These are phyloP conservation scores for Apamea sordens DNA, from an alignment of 2,888 invertebrate genomes.

Conservation along the genomic window DNA sequence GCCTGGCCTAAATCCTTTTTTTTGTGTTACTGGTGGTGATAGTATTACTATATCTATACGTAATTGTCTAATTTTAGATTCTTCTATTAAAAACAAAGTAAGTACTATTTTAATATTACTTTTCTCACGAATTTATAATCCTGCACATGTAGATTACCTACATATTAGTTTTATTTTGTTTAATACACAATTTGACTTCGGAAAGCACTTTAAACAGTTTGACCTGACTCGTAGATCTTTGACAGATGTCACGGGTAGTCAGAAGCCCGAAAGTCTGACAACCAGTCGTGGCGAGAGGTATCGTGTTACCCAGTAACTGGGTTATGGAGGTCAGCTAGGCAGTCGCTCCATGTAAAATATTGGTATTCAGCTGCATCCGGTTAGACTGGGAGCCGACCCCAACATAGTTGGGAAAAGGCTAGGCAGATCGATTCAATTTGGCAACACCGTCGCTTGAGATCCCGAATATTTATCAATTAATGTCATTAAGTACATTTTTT, in stretches of 20 bases:
- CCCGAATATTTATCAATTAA: slow-evolving; percentile 35
- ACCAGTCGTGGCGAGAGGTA: neutral
- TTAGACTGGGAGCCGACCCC: neutral
- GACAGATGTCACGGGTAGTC: neutral
- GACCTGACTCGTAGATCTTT: neutral
- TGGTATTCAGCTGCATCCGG: neutral
- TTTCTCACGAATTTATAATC: neutral
- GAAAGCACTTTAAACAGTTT: neutral
- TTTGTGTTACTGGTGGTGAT: slow-evolving; percentile 29
- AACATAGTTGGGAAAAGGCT: neutral
- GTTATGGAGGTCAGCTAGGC: neutral
- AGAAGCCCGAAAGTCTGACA: neutral
- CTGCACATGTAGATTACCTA: slow-evolving; percentile 28
- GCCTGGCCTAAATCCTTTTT: neutral
- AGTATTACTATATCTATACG: neutral
- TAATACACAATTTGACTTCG: neutral
- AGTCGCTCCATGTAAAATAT: neutral
- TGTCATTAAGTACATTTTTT: neutral
- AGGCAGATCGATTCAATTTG: neutral
- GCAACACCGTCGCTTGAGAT: slow-evolving; percentile 48
- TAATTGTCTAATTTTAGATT: slow-evolving; percentile 26
- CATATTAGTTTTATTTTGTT: neutral
- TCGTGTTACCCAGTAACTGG: neutral
- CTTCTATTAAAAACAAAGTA: slow-evolving; percentile 43
- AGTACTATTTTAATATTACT: slow-evolving; percentile 30